Base-by-base conservation (phyloP, 2,888 invertebrate species). In the Limulus polyphemus region DNA sequence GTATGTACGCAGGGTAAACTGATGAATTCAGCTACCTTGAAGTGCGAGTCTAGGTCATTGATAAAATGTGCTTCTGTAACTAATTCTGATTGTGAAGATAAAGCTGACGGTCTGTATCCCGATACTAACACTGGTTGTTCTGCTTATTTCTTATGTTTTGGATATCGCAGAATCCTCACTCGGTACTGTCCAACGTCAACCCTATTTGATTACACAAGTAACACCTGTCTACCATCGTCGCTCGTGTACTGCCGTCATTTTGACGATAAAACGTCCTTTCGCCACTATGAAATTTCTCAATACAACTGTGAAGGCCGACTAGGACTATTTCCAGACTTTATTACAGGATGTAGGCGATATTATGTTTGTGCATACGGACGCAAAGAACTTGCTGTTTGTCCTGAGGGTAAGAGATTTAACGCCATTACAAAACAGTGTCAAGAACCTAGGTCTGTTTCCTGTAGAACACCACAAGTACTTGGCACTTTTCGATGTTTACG, bases 61-160 rank as follows among this genome's bases (percentile, higher is more conserved):
- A 58, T 62, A 14, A 59, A 54, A 11, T 68, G 64, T 60, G 63
- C 62, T 12, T 57, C 58, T 5, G 49, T 65, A 11, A 50, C 52
- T 10, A 64, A 67, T 47, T n/a, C 51, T 32, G 62, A 64, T 50
- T 67, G 67, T 51, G 55, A 57, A 49, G 56, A 51, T 47, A 49
- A 55, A 11, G 59, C 50, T 2, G 67, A 67, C 50, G 67, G 67
- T 5, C 32, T 68, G 0, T 65, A 68, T 51, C 68, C 66, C 1
- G 66, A 67, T 59, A 59, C 59, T 16, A 65, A 57, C 32, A 67
- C 62, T 4, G 65, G 65, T 10, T 69, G 69, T n/a, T 61, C 61
- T 2, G 65, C 66, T 49, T 69, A 64, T 50, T 68, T 58, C 51
- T 50, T 63, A 17, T 69, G 69, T 47, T 49, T 64, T 5, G 56